These are phyloP conservation scores for Harpegnathos saltator DNA, from an alignment of 1,140 invertebrate genomes.

Conservation along the genomic window DNA sequence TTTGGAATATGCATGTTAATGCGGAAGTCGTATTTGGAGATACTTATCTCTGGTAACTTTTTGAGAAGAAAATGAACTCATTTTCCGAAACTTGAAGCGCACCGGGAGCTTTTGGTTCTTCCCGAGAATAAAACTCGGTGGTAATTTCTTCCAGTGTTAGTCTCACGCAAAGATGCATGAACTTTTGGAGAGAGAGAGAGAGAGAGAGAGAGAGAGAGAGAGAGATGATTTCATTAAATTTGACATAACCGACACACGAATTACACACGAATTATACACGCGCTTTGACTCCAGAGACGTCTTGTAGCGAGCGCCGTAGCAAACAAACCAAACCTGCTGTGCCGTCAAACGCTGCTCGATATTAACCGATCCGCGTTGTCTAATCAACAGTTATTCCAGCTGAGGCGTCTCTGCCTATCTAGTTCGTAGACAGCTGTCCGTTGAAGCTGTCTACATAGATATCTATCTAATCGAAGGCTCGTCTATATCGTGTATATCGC, in stretches of 20 bases:
- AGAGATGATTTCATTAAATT: no score
- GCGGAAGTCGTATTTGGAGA: background rate
- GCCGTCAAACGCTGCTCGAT: constrained; percentile 12
- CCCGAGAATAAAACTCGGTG: no score
- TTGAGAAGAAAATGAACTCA: background rate
- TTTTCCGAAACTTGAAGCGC: background rate
- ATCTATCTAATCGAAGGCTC: constrained; percentile 54
- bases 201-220: no score
- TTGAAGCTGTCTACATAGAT: constrained; percentile 35
- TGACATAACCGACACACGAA: no score
- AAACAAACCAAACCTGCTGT: constrained; percentile 4
- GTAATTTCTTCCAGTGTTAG: background rate
- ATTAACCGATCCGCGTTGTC: constrained; percentile 34
- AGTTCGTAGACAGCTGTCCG: constrained; percentile 6
- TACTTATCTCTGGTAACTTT: background rate
- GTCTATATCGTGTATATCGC: constrained; percentile 9
- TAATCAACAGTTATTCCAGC: constrained; percentile 61
- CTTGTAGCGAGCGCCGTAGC: background rate
- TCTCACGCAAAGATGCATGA: background rate
- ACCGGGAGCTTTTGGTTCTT: background rate
- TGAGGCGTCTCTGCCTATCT: constrained; percentile 55
- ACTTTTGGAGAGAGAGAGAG: no score
- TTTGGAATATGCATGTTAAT: background rate
- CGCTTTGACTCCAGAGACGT: background rate
- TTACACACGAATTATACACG: background rate